Base-by-base conservation (phyloP, 2,888 invertebrate genomes). In the Anodontia alba region DNA sequence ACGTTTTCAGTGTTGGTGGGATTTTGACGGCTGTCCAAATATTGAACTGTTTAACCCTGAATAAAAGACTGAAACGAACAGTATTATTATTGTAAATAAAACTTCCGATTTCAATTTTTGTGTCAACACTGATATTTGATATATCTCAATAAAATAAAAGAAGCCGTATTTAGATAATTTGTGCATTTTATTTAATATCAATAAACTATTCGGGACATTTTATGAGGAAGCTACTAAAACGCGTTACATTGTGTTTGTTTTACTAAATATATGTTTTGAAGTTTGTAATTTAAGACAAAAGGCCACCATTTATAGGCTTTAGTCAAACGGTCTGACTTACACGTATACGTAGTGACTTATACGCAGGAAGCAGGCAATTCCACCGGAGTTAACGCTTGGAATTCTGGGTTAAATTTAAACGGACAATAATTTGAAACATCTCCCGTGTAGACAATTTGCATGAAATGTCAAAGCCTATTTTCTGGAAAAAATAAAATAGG, bases 131-230 rank as follows among this genome's bases (percentile, higher is more conserved):
- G 62, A 33, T 62, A 62, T 62, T 62, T 62, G 62, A 62, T 31
- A 31, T 62, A 62, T 62, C 62, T 8, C 29, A 62, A 23, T 20
- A 62, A 62, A 62, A 62, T 12, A 33, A 62, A 62, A 62, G 62
- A 62, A 62, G 62, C 57, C 62, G 62, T 62, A 62, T 62, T 62
- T 62, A 62, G 29, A 62, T 33, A 62, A 23, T 62, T 62, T 62
- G 62, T 33, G 62, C 62, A 62, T 62, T 62, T 62, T 62, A 33
- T 62, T 31, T 62, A 3, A 33, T 62, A 62, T 62, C 62, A 62
- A 62, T 33, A 62, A 62, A 62, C 8, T 31, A 33, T 33, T 62
- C 29, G 17, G 33, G 1, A 20, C 17, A 17, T 33, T 54, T 62
- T 62, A 33, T 62, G 33, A 17, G 62, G 33, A 33, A 62, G 62